Evolutionary conservation across 2,888 invertebrate species (phyloP), one percentile per base, ranked within the genome.

Genomic region (Aleiodes alternator): DNA sequence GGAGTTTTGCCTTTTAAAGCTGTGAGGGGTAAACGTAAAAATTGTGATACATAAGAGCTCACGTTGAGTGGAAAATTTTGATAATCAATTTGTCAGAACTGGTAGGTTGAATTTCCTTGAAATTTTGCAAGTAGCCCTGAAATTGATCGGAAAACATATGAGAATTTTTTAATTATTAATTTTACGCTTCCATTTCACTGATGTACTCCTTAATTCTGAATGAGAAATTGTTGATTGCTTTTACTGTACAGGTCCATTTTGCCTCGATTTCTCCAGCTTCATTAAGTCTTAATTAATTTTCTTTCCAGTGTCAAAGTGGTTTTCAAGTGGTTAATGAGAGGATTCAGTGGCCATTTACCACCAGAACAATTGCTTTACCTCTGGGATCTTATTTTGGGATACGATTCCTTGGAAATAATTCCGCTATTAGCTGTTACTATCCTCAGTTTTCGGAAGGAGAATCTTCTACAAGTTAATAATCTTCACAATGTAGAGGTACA

Each of bases 321-420:
- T 1, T 97, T 98, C 88, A 98, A 98, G 90, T 98, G 98, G 98
- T 90, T 98, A 61, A 98, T 98, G 94, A 92, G 98, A 79, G 98
- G 96, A 1, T 98, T 98, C 89, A 97, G 98, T 84, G 98, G 98
- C 0, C 97, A 97, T 86, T 91, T 98, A 66, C 95, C 97, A 0
- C 97, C 97, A 0, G 97, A 97, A 85, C 98, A 98, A 89, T 92
- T 98, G 0, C 91, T 98, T 3, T 93, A 96, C 56, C 91, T 98
- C 12, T 98, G 98, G 98, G 98, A 98, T 89, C 91, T 97, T 83
- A 92, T 97, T 72, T 91, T 98, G 11, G 98, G 97, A 4, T 97
- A 97, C 88, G 97, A 98, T 89, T 96, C 97, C 7, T 90, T 98
- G 76, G 97, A 98, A 90, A 94, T 98, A 51, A 91, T 98, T 72